Percentiles rank a stretch among this genome's conserved stretches.
Conservation (phyloP, 2,797 vertebrate species). For the Lophius americanus region DNA sequence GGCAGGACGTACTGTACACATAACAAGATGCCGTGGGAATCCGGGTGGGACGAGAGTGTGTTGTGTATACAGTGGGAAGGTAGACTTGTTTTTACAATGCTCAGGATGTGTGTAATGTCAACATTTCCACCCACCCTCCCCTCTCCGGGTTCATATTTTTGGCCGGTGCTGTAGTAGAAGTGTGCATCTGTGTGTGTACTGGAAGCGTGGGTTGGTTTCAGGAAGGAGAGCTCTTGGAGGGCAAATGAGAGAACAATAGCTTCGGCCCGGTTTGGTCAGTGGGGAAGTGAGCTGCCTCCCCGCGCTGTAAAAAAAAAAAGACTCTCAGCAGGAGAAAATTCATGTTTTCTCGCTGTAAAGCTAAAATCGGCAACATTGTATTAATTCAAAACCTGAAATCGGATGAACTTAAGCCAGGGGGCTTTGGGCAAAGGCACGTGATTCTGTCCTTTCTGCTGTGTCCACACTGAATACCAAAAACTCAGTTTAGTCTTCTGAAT, state of each 20-base stretch:
- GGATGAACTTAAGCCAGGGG: too few species aligned
- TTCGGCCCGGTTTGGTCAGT: slow-evolving; percentile 30
- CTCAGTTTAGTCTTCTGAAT: too few species aligned
- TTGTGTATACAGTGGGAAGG: slow-evolving; percentile 22
- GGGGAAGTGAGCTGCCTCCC: slow-evolving; percentile 16
- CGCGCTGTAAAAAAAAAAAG: slow-evolving; percentile 25
- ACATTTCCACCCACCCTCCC: slow-evolving; percentile 43
- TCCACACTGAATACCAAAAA: too few species aligned
- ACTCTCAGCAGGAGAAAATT: neutral
- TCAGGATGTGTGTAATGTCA: slow-evolving; percentile 59
- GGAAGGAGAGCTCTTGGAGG: slow-evolving; percentile 62
- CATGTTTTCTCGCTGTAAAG: neutral
- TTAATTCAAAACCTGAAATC: too few species aligned
- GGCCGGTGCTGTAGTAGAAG: neutral
- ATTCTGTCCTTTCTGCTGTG: too few species aligned
- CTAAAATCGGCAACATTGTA: too few species aligned
- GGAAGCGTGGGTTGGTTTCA: slow-evolving; percentile 47
- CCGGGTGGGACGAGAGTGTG: slow-evolving; percentile 2
- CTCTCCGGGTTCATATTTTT: slow-evolving; percentile 18
- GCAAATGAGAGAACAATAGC: slow-evolving; percentile 79
- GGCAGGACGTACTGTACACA: slow-evolving; percentile 12
- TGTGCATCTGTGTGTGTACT: slow-evolving; percentile 17
- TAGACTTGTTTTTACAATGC: slow-evolving; percentile 33
- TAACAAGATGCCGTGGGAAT: slow-evolving; percentile 22
- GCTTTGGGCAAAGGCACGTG: too few species aligned